Evolutionary conservation across 1,140 invertebrate genomes (phyloP).

Genomic region (Philaenus spumarius): DNA sequence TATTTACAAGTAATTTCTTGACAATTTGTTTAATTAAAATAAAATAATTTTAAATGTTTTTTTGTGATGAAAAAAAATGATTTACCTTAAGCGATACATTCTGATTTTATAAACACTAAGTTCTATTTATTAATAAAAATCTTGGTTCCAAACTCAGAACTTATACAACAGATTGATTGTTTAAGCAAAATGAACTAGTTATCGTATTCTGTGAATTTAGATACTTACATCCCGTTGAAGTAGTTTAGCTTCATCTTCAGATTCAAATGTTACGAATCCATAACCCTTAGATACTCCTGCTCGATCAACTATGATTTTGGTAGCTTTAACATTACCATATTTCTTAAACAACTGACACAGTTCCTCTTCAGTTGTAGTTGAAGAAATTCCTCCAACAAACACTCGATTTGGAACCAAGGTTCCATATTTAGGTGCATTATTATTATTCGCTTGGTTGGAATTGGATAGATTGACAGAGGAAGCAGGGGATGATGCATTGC

Average conservation of each 20-base stretch:
- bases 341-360: constrained; percentile 72
- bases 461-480: constrained; percentile 1
- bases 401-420: constrained; percentile 87
- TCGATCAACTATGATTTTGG: constrained; percentile 90
- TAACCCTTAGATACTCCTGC: constrained; percentile 93
- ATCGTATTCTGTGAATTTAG: too few relatives aligned
- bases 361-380: constrained; percentile 77
- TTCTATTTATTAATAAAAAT: too few relatives aligned
- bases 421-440: constrained; percentile 59
- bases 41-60: too few relatives aligned
- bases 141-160: too few relatives aligned
- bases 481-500: constrained; percentile 4
- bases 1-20: too few relatives aligned
- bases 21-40: too few relatives aligned
- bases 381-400: constrained; percentile 90
- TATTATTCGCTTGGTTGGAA: constrained; percentile 12
- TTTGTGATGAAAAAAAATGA: too few relatives aligned
- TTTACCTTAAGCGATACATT: too few relatives aligned
- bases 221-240: constrained; percentile 53
- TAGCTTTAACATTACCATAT: constrained; percentile 86
- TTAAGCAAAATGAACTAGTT: too few relatives aligned
- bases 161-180: too few relatives aligned
- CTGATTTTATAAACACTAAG: too few relatives aligned
- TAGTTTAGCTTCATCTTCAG: constrained; percentile 79
- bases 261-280: constrained; percentile 93